Evolutionary conservation across 92 coral and sea anemone genomes (phyloP).

Genomic region (Hydrozoanthus gracilis): DNA sequence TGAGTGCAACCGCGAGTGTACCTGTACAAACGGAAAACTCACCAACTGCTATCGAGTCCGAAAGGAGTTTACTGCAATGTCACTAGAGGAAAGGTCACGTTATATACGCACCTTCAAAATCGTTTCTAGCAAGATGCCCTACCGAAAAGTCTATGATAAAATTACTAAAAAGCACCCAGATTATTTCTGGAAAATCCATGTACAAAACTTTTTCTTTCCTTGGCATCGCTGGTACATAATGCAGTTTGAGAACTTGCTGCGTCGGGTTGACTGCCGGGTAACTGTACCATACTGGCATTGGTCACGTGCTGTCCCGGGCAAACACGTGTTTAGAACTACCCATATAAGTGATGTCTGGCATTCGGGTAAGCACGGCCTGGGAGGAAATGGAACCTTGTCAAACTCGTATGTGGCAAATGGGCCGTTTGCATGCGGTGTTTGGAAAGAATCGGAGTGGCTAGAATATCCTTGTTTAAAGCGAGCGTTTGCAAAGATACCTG

Average conservation of each 20-base stretch:
- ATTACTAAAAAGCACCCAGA: slow-evolving; percentile 51
- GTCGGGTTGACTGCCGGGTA: slow-evolving; percentile 47
- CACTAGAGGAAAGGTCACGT: slow-evolving; percentile 33
- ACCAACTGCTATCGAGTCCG: slow-evolving; percentile 50
- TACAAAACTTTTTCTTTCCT: slow-evolving; percentile 55
- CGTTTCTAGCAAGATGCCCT: slow-evolving; percentile 22
- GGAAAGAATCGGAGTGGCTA: slow-evolving; percentile 29
- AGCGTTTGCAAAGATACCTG: background rate
- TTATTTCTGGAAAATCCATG: slow-evolving; percentile 62
- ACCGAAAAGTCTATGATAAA: slow-evolving; percentile 41
- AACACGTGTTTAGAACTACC: slow-evolving; percentile 16
- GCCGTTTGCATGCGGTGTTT: slow-evolving; percentile 41
- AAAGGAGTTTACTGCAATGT: slow-evolving; percentile 56
- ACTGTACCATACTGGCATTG: slow-evolving; percentile 66
- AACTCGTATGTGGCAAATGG: slow-evolving; percentile 46
- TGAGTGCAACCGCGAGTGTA: slow-evolving; percentile 77
- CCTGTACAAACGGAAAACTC: slow-evolving; percentile 57
- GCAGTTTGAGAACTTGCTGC: slow-evolving; percentile 55
- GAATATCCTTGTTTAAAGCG: slow-evolving; percentile 32
- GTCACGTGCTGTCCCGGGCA: slow-evolving; percentile 34
- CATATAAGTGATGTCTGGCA: slow-evolving; percentile 52
- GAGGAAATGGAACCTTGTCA: slow-evolving; percentile 55
- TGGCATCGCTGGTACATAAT: slow-evolving; percentile 60
- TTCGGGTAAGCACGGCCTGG: slow-evolving; percentile 58
- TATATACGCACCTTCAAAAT: slow-evolving; percentile 50